phyloP scores from a whole-genome alignment of 2,888 invertebrate genomes.

The Agrilus cyanescens region DNA sequence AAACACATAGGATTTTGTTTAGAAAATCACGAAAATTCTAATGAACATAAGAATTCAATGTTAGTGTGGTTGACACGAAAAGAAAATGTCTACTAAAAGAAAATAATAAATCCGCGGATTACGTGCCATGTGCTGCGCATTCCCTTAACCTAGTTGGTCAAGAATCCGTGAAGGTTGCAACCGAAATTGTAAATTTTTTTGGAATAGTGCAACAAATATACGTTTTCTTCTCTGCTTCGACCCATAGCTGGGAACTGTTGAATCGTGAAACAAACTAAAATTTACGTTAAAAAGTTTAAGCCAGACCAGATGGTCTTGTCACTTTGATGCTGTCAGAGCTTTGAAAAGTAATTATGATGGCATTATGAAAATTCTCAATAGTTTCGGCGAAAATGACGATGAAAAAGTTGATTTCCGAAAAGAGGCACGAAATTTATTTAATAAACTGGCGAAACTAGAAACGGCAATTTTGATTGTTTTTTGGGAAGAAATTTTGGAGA shows the following conservation, averaged over 20 bases:
- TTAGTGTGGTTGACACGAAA: slow-evolving; percentile 1
- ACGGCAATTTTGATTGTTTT: slow-evolving; percentile 2
- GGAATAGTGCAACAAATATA: too few relatives aligned
- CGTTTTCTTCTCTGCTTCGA: slow-evolving; percentile 1
- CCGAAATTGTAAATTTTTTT: not conserved
- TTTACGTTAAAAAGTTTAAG: slow-evolving; percentile 1
- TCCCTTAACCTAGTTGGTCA: slow-evolving; percentile 2
- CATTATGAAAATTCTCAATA: slow-evolving; percentile 1
- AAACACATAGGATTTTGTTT: slow-evolving; percentile 1
- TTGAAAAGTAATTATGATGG: too few relatives aligned
- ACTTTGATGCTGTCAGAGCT: too few relatives aligned
- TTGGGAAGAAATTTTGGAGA: not conserved
- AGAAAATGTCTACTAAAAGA: slow-evolving; percentile 1
- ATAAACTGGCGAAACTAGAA: slow-evolving; percentile 14
- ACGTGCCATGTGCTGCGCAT: slow-evolving; percentile 4
- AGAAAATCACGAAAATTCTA: slow-evolving; percentile 2
- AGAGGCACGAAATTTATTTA: slow-evolving; percentile 14
- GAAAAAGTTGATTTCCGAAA: slow-evolving; percentile 15
- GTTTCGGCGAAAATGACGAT: slow-evolving; percentile 10
- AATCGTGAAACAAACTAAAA: slow-evolving; percentile 1
- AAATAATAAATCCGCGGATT: slow-evolving; percentile 4
- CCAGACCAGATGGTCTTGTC: not conserved
- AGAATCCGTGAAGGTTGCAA: slow-evolving; percentile 1
- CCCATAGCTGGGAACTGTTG: slow-evolving; percentile 2
- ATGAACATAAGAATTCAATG: not conserved